phyloP scores from a whole-genome alignment of 2,113 vertebrate species.

The Anarrhichthys ocellatus region DNA sequence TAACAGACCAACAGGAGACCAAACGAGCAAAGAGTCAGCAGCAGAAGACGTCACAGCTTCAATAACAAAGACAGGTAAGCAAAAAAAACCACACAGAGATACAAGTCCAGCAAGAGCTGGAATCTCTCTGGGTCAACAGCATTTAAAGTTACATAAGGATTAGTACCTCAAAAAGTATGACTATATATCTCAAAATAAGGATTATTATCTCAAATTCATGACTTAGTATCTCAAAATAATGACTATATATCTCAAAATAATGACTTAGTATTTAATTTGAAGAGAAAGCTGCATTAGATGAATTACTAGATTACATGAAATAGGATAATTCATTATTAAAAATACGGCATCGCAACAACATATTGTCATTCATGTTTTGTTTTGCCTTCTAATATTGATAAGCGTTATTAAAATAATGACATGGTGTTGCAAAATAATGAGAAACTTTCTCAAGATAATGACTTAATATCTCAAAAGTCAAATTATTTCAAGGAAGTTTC shows the following conservation, averaged over 20 bases:
- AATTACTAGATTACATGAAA: too few relatives aligned
- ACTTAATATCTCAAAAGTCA: neutral
- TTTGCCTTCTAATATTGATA: too few relatives aligned
- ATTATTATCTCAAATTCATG: neutral
- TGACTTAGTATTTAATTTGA: neutral
- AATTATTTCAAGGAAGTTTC: neutral
- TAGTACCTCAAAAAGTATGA: too few relatives aligned
- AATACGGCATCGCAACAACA: too few relatives aligned
- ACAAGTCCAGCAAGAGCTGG: neutral
- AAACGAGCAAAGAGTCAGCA: conserved; percentile 82
- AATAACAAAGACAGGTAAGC: conserved; percentile 84
- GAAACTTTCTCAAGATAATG: neutral
- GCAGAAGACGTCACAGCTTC: conserved; percentile 69
- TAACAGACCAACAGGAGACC: conserved; percentile 70
- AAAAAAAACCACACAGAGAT: neutral
- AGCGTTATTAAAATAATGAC: neutral
- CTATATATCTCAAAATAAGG: too few relatives aligned
- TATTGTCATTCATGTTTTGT: too few relatives aligned
- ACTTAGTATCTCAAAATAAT: neutral
- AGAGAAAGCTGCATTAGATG: too few relatives aligned
- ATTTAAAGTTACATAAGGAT: too few relatives aligned
- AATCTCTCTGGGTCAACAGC: neutral
- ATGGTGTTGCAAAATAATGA: neutral
- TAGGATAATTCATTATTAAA: too few relatives aligned
- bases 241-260: neutral